Evolutionary conservation across 2,888 invertebrate genomes (phyloP), one percentile per base, ranked within the genome.

Genomic region (Ochropleura leucogaster): DNA sequence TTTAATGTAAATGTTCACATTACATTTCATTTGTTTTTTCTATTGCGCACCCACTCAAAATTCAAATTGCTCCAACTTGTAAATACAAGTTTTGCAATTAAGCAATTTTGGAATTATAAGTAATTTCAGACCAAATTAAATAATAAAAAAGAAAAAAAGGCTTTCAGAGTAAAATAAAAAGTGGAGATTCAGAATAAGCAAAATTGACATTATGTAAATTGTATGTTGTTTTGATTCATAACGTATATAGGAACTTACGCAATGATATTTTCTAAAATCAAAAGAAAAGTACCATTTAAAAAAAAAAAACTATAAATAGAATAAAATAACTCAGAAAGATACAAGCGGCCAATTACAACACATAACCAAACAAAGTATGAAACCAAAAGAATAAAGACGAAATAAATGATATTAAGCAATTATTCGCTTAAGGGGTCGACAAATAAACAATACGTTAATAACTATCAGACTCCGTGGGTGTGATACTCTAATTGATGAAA

Each of bases 401-500:
- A 72, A 73, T 57, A 64, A 68, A 79, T 79, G 64, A 42, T 47
- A 68, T 79, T 74, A 63, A 65, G 64, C 69, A 70, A 81, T 74
- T 72, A 84, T 81, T 72, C 65, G 65, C 68, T 81, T 64, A 53
- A 64, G 59, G 66, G 69, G 67, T 72, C 74, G 51, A 82, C 72
- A 69, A 72, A 77, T 68, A 80, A 85, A 83, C 72, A 76, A 74
- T 83, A 71, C 67, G 53, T 65, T 78, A 79, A 83, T 81, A 79
- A 66, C 68, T 85, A 82, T 44, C 66, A 86, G 68, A 73, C 64
- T 70, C 68, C 18, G 87, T 85, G 81, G 85, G 87, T 82, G 80
- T 80, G 79, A 82, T 82, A 79, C 81, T 77, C 78, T 88, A 87
- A 87, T 87, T 88, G 85, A 88, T 85, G 84, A 73, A 80, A 86